Percentiles rank a stretch among this genome's conserved stretches.
Evolutionary conservation across 2,797 vertebrate species (phyloP).

Genomic region (Gorsachius magnificus): DNA sequence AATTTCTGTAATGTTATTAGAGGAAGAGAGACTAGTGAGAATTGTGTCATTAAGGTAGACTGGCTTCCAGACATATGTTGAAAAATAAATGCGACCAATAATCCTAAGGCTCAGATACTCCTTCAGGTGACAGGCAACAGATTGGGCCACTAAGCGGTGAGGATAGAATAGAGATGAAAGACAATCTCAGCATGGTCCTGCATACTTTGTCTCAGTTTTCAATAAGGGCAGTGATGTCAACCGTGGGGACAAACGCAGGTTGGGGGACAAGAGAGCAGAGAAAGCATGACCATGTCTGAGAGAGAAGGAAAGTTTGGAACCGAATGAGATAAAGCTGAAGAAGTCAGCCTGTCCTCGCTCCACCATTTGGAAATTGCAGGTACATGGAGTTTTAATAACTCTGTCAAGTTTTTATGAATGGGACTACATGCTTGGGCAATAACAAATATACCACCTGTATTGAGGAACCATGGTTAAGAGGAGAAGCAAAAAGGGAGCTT

Average conservation of each 20-base stretch:
- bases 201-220: background rate
- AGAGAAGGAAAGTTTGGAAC: background rate
- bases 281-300: background rate
- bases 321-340: background rate
- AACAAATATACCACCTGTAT: background rate
- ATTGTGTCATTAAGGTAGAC: slow-evolving; percentile 32
- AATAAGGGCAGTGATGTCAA: background rate
- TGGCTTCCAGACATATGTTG: slow-evolving; percentile 10
- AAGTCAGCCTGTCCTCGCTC: background rate
- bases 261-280: background rate
- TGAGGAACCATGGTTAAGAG: background rate
- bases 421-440: background rate
- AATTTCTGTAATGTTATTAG: slow-evolving; percentile 47
- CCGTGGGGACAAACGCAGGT: background rate
- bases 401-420: background rate
- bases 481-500: background rate
- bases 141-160: background rate
- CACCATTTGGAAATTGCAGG: background rate
- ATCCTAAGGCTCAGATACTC: background rate
- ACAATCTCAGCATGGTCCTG: background rate
- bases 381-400: slow-evolving; percentile 6
- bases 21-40: background rate
- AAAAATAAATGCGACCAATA: slow-evolving; percentile 53
- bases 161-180: background rate
- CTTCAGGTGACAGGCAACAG: slow-evolving; percentile 37